A percentile compares a stretch with the other conserved stretches of the same genome.
Evolutionary conservation across 2,113 vertebrate species (phyloP).

Genomic region (Istiophorus platypterus): DNA sequence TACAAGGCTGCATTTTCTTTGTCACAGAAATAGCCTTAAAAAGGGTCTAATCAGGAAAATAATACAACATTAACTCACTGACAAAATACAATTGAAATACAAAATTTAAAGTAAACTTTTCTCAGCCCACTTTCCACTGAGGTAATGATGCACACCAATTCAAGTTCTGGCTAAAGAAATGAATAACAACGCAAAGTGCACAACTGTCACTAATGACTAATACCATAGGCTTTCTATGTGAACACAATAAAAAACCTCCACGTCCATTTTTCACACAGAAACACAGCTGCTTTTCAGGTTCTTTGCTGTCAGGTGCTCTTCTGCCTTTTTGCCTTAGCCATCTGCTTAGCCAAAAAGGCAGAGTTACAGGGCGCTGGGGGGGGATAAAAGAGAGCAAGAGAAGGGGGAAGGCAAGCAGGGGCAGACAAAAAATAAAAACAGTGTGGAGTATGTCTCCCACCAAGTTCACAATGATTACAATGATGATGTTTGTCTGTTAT

Average conservation of each 20-base stretch:
- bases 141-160: not conserved
- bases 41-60: not conserved
- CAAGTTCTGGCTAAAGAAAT: not conserved
- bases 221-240: not conserved
- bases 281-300: not conserved
- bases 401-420: not conserved
- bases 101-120: not conserved
- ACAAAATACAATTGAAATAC: not conserved
- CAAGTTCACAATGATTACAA: not conserved
- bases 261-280: not conserved
- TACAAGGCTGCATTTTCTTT: not conserved
- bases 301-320: not conserved
- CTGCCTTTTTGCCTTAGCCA: not conserved
- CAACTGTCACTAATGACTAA: not conserved
- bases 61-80: not conserved
- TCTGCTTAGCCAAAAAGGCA: not conserved
- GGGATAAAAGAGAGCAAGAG: not conserved
- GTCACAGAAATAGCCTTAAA: not conserved
- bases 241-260: not conserved
- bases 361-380: not conserved
- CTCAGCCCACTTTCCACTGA: not conserved
- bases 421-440: not conserved
- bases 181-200: not conserved
- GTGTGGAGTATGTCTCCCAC: not conserved
- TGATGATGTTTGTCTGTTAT: conserved; percentile 1